Conservation (phyloP, 2,797 vertebrate species). For the Sebastes melanostomus region DNA sequence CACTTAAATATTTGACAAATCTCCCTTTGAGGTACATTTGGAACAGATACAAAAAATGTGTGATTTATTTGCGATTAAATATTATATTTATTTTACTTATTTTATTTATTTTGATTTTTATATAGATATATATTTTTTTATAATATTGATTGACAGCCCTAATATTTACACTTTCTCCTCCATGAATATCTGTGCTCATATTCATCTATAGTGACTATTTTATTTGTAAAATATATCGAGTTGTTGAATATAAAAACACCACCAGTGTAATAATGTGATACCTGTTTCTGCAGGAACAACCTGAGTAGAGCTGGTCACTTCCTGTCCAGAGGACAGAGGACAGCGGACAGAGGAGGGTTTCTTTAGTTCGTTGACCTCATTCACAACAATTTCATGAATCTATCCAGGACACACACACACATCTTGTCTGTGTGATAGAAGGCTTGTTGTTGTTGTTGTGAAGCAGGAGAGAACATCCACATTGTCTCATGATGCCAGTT, state of each 20-base stretch:
- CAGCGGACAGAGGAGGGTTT: neutral
- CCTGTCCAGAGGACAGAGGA: neutral
- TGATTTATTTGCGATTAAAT: too few species aligned
- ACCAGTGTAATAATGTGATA: neutral
- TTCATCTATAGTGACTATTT: too few species aligned
- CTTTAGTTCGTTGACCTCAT: slow-evolving; percentile 22
- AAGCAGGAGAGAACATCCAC: slow-evolving; percentile 7
- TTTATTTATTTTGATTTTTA: too few species aligned
- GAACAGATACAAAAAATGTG: too few species aligned
- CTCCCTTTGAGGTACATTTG: too few species aligned
- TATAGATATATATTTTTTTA: too few species aligned
- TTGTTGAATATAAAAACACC: neutral
- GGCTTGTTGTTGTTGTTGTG: slow-evolving; percentile 22
- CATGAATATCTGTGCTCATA: too few species aligned
- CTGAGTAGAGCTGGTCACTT: neutral
- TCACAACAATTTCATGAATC: neutral
- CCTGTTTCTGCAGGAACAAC: neutral
- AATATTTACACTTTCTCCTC: too few species aligned
- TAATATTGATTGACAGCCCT: too few species aligned
- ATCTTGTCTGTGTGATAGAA: slow-evolving; percentile 11
- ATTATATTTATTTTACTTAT: too few species aligned
- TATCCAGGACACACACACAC: neutral
- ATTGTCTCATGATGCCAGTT: slow-evolving; percentile 23
- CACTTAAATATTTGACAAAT: too few species aligned
- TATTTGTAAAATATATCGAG: too few species aligned